Conservation (phyloP, 2,113 vertebrate species). For the Alouatta palliata region DNA sequence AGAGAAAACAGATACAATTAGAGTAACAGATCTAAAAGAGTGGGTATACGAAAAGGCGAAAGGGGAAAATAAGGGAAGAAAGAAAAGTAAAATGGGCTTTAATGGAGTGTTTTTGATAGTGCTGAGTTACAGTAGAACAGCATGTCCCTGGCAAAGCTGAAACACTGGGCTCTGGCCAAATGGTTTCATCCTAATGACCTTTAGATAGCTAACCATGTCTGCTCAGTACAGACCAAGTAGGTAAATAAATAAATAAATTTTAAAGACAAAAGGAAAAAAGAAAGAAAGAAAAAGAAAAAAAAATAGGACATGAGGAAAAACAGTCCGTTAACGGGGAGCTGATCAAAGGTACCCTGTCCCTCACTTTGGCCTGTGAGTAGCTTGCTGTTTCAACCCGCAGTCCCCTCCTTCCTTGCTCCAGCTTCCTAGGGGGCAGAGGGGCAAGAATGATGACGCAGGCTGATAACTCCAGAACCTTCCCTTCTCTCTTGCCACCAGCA, state of each 20-base stretch:
- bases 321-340: conserved; percentile 38
- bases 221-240: conserved; percentile 41
- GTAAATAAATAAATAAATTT: conserved; percentile 69
- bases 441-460: conserved; percentile 15
- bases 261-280: neutral
- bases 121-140: conserved; percentile 68
- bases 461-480: conserved; percentile 39
- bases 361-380: conserved; percentile 31
- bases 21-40: neutral
- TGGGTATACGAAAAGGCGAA: neutral
- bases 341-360: conserved; percentile 53
- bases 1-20: neutral
- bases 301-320: conserved; percentile 4
- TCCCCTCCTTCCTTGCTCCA: neutral
- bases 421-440: neutral
- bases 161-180: conserved; percentile 54
- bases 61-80: neutral
- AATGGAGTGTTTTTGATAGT: conserved; percentile 37
- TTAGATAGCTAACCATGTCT: conserved; percentile 68
- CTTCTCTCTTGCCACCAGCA: neutral
- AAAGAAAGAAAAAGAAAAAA: neutral
- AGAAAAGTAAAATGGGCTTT: conserved; percentile 42
- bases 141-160: conserved; percentile 66
- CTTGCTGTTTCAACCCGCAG: conserved; percentile 39
- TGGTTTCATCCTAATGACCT: conserved; percentile 72